A percentile compares a stretch with the other conserved stretches of the same genome.
Evolutionary conservation across 2,888 invertebrate species (phyloP).

Genomic region (Brachypalpus laphriformis): DNA sequence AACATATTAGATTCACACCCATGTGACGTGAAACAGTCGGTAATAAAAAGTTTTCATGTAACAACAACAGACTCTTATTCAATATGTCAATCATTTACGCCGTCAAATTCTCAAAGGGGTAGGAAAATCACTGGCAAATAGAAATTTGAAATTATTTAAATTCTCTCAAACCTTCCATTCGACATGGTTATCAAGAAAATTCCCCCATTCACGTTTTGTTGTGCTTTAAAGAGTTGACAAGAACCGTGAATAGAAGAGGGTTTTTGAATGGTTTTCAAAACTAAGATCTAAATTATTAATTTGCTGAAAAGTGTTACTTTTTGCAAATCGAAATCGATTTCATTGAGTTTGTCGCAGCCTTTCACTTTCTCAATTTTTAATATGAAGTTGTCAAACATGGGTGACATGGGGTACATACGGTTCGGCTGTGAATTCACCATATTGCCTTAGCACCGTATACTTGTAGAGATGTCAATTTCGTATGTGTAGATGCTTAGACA

Average conservation of each 20-base stretch:
- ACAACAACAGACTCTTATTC: slow-evolving; percentile 46
- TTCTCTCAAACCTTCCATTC: slow-evolving; percentile 39
- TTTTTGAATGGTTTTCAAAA: slow-evolving; percentile 29
- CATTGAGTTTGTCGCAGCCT: slow-evolving; percentile 15
- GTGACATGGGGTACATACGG: slow-evolving; percentile 43
- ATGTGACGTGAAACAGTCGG: slow-evolving; percentile 25
- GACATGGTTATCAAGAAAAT: slow-evolving; percentile 58
- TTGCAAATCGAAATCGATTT: slow-evolving; percentile 5
- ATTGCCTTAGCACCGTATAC: slow-evolving; percentile 45
- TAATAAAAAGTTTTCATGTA: slow-evolving; percentile 54
- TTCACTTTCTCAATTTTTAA: slow-evolving; percentile 57
- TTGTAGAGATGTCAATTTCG: slow-evolving; percentile 28
- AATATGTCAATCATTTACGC: slow-evolving; percentile 66
- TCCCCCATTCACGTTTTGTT: neutral
- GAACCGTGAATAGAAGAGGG: slow-evolving; percentile 22
- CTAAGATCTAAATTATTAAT: slow-evolving; percentile 62
- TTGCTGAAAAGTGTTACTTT: slow-evolving; percentile 7
- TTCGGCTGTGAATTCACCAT: slow-evolving; percentile 41
- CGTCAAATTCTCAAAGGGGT: slow-evolving; percentile 60
- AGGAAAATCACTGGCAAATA: slow-evolving; percentile 43
- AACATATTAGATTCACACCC: neutral
- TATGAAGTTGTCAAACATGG: slow-evolving; percentile 66
- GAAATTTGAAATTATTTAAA: slow-evolving; percentile 66
- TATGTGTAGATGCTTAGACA: slow-evolving; percentile 39
- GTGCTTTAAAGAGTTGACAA: slow-evolving; percentile 16